These are phyloP conservation scores for Drosophila ohnishii DNA, from an alignment of 1,140 invertebrate genomes.

Conservation along the genomic window DNA sequence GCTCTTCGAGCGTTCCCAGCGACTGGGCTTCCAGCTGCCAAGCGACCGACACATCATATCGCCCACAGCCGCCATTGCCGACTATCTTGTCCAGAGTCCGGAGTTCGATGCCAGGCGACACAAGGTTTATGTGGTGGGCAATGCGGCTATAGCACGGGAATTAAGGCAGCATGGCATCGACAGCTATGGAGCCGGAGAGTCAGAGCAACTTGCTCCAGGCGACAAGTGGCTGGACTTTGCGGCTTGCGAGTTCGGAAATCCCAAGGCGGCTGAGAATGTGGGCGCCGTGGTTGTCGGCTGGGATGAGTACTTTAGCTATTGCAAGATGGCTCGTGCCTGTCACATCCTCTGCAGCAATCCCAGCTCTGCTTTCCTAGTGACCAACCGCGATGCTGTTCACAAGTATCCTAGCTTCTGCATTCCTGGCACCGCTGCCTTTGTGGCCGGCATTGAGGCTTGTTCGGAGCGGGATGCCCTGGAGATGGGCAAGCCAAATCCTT, in stretches of 20 bases:
- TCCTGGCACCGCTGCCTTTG: conserved; percentile 92
- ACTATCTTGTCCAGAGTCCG: conserved; percentile 88
- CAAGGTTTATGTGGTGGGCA: conserved; percentile 95
- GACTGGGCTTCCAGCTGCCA: conserved; percentile 88
- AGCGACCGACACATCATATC: conserved; percentile 92
- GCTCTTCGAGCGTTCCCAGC: conserved; percentile 90
- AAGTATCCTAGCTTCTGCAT: conserved; percentile 64
- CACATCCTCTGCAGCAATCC: conserved; percentile 87
- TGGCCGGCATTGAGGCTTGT: conserved; percentile 91
- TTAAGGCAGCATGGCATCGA: conserved; percentile 91
- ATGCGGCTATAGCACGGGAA: conserved; percentile 90
- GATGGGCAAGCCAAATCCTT: conserved; percentile 90
- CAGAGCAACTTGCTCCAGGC: conserved; percentile 33
- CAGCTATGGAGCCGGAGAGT: conserved; percentile 88
- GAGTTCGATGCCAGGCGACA: conserved; percentile 86
- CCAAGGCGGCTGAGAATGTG: conserved; percentile 87
- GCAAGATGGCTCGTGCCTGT: conserved; percentile 95
- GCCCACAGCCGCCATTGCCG: conserved; percentile 91
- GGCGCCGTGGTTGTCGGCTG: conserved; percentile 96
- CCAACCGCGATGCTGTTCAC: conserved; percentile 93
- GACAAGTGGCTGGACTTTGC: conserved; percentile 67
- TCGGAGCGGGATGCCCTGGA: conserved; percentile 90
- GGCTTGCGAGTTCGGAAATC: conserved; percentile 67
- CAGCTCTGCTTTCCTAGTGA: conserved; percentile 92
- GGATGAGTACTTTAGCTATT: conserved; percentile 95